Base-by-base conservation (phyloP, 2,888 invertebrate genomes). In the Xanthia togata region DNA sequence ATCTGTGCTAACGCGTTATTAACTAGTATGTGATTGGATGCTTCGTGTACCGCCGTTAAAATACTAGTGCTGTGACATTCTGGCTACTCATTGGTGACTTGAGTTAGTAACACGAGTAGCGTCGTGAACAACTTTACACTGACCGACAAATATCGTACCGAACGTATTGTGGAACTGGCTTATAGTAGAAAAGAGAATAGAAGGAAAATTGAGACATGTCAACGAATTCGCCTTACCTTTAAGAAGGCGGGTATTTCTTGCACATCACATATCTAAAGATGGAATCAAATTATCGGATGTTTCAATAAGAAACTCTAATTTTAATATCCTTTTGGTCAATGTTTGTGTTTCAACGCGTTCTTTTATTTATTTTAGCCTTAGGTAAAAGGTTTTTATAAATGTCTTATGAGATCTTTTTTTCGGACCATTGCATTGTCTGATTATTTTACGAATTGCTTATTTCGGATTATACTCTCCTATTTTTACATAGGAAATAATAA, bases 331-430 rank as follows among this genome's bases (percentile, higher is more conserved):
- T 55, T 23, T 47, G 3, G 12, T 55, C 35, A 31, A 23, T 53
- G 67, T 76, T 53, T 26, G 12, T 35, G 12, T 14, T 50, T 67
- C 50, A 50, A 50, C 14, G 5, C 0, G 8, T 44, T 67, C 44
- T 76, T 65, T 76, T 41, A 59, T 41, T 41, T n/a, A 53, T 35
- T 3, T 8, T 31, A n/a, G 8, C 17, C 35, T 44, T 35, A 20
- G 23, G 26, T 41, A 53, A 67, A 1, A 31, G n/a, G n/a, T n/a
- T n/a, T n/a, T n/a, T 60, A 53, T 62, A 70, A 62, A 70, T 70
- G 70, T 73, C 20, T 38, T 55, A 69, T n/a, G 44, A 59, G 35
- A n/a, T 70, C 57, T 75, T 62, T 59, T 64, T 59, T 79, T 59
- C 50, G 26, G 68, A 71, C 70, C n/a, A n/a, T n/a, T n/a, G n/a